Base-by-base conservation (phyloP, 37 sponge, comb jelly and placozoan genomes). In the Spongia lamella region DNA sequence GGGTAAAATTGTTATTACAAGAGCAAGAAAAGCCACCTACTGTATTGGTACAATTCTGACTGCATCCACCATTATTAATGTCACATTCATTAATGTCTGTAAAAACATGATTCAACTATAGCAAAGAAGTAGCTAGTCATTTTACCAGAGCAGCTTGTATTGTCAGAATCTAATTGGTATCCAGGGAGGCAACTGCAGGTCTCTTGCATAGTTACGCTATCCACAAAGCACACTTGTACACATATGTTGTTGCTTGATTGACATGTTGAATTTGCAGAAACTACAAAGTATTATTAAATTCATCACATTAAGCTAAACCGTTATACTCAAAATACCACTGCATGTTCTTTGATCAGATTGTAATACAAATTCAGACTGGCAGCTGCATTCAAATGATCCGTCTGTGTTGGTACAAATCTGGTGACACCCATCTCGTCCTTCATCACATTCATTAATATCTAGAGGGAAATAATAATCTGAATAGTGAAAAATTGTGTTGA, bases 381-480 rank as follows among this genome's bases (percentile, higher is more conserved):
- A 81, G 38, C 40, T 26, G 59, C 80, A 86, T 0, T 0, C 26
- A 53, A 53, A 80, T 0, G 68, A 63, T 34, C 81, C 81, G 1
- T 61, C 5, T 0, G 57, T 73, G 34, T 80, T 80, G 6, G 0
- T 65, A 47, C 81, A 86, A 34, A 69, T 25, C n/a, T 84, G 85
- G 22, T 78, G 70, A 38, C 84, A 83, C 7, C 65, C 79, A 60
- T 78, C 62, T 1, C n/a, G 2, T 24, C 0, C 50, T 34, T 1
- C n/a, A n/a, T n/a, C 56, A 53, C 86, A 85, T 47, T 85, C 86
- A 62, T 85, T 62, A 1, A 78, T 54, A 77, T 85, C 86, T 85
- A 34, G 27, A 25, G 40, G 3, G 22, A 2, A 9, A 52, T 30
- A 40, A 2, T 1, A 2, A 22, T 14, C 33, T 16, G 7, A 2